Evolutionary conservation across 2,888 invertebrate genomes (phyloP), one percentile per base, ranked within the genome.

Genomic region (Syrphus vitripennis): DNA sequence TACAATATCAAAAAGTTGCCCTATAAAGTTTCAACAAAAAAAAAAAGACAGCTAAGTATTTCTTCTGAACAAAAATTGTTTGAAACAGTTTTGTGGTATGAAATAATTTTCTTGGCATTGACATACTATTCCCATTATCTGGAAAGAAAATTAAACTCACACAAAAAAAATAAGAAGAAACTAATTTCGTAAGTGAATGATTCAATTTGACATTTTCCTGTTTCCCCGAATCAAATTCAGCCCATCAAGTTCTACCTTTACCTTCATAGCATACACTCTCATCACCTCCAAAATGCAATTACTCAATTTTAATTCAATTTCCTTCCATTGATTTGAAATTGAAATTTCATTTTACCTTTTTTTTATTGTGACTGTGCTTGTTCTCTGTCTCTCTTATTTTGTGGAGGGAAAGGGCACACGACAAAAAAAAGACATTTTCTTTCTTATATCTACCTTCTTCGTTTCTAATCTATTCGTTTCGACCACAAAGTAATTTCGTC

Each of bases 271-370:
- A 26, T 16, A 19, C 57, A 29, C 16, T 5, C 12, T 53, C 61
- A 53, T 63, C 34, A 69, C 21, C 34, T 34, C 69, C 69, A 42
- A 65, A 61, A 61, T 70, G 61, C 79, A 78, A 79, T 83, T 74
- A 83, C 57, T 63, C 78, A 79, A 31, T 78, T 78, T 78, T 79
- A 83, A 83, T 83, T 83, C 69, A 74, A 63, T 83, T 78, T 45
- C 37, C 50, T 53, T 67, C 29, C 16, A 82, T 77, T 77, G 77
- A 72, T 45, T 65, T 65, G 45, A 77, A 72, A 72, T 67, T 57
- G 53, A 83, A 55, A 61, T 74, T 72, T 67, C 34, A 29, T 74
- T 53, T 19, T 10, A 24, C 16, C 61, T 19, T 34, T 24, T 29
- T 24, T n/a, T n/a, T n/a, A n/a, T 10, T n/a, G 1, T 6, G 37